Evolutionary conservation across 2,888 invertebrate species (phyloP), one percentile per base, ranked within the genome.

Genomic region (Pristionchus japonicus): DNA sequence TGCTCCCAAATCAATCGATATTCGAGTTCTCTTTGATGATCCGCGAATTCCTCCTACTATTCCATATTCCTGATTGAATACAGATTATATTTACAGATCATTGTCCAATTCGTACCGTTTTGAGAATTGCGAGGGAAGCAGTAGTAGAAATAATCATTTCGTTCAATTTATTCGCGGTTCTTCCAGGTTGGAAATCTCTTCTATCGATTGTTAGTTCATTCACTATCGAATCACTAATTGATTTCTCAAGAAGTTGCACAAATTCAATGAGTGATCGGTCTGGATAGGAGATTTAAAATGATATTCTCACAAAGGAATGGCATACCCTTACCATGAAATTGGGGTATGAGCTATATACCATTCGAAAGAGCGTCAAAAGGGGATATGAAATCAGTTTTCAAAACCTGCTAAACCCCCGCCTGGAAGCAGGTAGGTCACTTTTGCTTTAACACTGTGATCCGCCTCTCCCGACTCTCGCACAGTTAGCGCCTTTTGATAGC

Each of bases 141-240:
- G 15, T 47, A 49, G 82, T 31, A 23, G 82, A 82, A 4, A 34
- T n/a, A 31, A 82, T 47, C 6, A 9, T 17, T 27, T 82, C 49
- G 7, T 49, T 27, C 7, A 82, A 27, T 27, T 20, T 40, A 49
- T 17, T 47, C 15, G 49, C 27, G 49, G 82, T 82, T 49, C 49
- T n/a, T 27, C 82, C 27, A 13, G 37, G 27, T 49, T 47, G 37
- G 37, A 74, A 20, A 74, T 74, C 74, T 20, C 74, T 34, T 74
- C 74, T 17, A 74, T 74, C 74, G n/a, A 40, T 74, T 23, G 37
- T 40, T 23, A 74, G 23, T 43, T 74, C 74, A 40, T 37, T 43
- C 43, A 74, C 6, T 40, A 74, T 74, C n/a, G 74, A 23, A 40
- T 74, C 74, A 74, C 40, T 47, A 13, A 89, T n/a, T 27, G n/a